Evolutionary conservation across 2,113 vertebrate species (phyloP).

Genomic region (Sylvilagus bachmani): DNA sequence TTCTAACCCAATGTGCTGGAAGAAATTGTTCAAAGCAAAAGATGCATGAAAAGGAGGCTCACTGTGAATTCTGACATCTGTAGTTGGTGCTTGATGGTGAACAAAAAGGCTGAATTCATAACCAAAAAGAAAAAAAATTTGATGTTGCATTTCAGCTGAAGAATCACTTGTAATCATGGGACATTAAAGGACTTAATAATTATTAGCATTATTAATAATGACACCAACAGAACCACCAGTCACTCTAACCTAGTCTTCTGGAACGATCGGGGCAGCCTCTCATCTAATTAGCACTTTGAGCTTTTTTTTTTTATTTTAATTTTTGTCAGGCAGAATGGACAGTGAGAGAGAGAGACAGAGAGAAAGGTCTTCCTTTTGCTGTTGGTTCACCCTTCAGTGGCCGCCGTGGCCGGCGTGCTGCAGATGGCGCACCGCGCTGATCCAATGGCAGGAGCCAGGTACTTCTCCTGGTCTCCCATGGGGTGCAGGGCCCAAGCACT

Average conservation of each 20-base stretch:
- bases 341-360: too few species aligned
- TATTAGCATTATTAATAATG: constrained; percentile 63
- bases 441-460: too few species aligned
- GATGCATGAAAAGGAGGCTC: constrained; percentile 36
- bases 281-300: constrained; percentile 66
- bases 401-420: too few species aligned
- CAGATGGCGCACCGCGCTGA: too few species aligned
- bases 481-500: too few species aligned
- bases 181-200: constrained; percentile 66
- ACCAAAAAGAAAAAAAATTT: background rate
- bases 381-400: too few species aligned
- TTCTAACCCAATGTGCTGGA: constrained; percentile 43
- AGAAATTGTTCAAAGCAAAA: constrained; percentile 63
- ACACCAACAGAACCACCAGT: constrained; percentile 56
- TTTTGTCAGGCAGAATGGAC: too few species aligned
- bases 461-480: too few species aligned
- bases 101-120: constrained; percentile 59
- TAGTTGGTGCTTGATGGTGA: constrained; percentile 39
- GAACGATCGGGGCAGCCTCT: constrained; percentile 59
- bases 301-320: too few species aligned
- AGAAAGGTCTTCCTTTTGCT: too few species aligned
- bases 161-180: constrained; percentile 59
- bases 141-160: constrained; percentile 42
- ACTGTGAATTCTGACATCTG: constrained; percentile 2
- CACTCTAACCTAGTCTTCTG: constrained; percentile 49